These are phyloP conservation scores for Erinaceus europaeus DNA, from an alignment of 2,113 vertebrate genomes.

Conservation along the genomic window DNA sequence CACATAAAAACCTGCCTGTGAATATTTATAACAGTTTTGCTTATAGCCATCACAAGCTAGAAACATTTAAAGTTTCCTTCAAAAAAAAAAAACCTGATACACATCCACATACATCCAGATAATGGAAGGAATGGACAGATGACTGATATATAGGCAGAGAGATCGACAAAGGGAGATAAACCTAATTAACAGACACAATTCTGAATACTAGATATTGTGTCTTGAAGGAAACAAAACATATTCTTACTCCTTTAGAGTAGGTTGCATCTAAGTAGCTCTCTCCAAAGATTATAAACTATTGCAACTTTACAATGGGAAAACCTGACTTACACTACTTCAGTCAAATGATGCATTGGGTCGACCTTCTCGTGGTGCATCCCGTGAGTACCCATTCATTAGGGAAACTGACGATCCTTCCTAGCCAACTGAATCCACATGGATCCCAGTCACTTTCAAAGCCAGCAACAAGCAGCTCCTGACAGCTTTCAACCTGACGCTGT, in stretches of 20 bases:
- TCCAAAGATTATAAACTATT: neutral
- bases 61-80: neutral
- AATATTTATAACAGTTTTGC: neutral
- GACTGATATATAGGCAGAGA: neutral
- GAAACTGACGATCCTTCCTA: no score
- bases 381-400: no score
- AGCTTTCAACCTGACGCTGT: no score
- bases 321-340: neutral
- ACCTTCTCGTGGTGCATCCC: no score
- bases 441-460: no score
- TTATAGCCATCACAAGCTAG: neutral
- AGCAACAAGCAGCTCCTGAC: no score
- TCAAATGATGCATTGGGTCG: no score
- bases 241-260: neutral
- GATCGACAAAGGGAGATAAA: neutral
- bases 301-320: neutral
- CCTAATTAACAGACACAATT: neutral
- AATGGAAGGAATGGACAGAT: neutral
- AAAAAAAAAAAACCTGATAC: neutral
- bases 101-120: neutral
- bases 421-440: no score
- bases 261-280: neutral
- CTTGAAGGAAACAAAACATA: neutral
- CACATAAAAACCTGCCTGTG: neutral
- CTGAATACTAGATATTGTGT: neutral